Evolutionary conservation across 2,888 invertebrate genomes (phyloP).

Genomic region (Eupelmus urozonus): DNA sequence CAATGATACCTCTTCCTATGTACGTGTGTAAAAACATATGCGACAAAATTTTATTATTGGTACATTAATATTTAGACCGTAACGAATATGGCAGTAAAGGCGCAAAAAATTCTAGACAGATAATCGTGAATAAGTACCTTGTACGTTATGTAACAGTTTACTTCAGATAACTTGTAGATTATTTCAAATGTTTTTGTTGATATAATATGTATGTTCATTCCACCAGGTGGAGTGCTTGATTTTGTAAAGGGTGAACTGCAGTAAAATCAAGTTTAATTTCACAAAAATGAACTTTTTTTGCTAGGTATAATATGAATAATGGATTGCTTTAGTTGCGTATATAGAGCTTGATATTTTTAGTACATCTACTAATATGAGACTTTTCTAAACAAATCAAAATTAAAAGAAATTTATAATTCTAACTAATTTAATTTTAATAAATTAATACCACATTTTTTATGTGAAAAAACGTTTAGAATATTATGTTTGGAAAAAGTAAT

Average conservation of each 20-base stretch:
- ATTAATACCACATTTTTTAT: slow-evolving; percentile 8
- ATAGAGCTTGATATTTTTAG: neutral
- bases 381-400: too few species aligned
- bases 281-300: neutral
- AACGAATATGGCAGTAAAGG: neutral
- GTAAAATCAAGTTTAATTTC: neutral
- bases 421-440: neutral
- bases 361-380: neutral
- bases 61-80: too few species aligned
- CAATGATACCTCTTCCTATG: too few species aligned
- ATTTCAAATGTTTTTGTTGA: slow-evolving; percentile 24
- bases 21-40: too few species aligned
- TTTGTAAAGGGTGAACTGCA: slow-evolving; percentile 18
- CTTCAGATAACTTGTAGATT: too few species aligned
- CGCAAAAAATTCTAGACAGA: too few species aligned
- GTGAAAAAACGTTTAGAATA: neutral
- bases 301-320: neutral
- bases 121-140: too few species aligned
- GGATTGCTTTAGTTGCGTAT: neutral
- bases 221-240: slow-evolving; percentile 31
- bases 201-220: slow-evolving; percentile 19
- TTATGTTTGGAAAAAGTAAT: too few species aligned
- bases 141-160: too few species aligned
- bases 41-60: too few species aligned
- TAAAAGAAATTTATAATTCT: too few species aligned